These are phyloP conservation scores for Cephalotes varians DNA, from an alignment of 2,888 invertebrate genomes.

Conservation along the genomic window DNA sequence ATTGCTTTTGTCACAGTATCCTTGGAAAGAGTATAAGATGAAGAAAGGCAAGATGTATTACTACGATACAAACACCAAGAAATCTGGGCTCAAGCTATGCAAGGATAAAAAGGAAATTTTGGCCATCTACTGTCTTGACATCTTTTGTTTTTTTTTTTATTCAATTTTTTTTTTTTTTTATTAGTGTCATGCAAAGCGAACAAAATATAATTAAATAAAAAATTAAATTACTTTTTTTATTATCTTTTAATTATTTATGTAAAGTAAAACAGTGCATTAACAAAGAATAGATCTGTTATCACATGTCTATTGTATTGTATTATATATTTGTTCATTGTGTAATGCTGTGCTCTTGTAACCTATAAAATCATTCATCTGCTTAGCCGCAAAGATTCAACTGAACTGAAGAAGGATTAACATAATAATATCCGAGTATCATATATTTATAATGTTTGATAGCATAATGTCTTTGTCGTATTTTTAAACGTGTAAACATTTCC, in stretches of 20 bases:
- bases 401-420: not conserved
- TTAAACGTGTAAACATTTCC: not conserved
- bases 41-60: constrained; percentile 98
- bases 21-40: constrained; percentile 99
- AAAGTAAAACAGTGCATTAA: no score
- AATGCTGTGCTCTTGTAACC: not conserved
- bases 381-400: not conserved
- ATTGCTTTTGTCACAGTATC: constrained; percentile 93
- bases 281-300: not conserved
- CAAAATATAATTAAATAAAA: no score
- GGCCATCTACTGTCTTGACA: no score
- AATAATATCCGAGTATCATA: not conserved
- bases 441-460: not conserved
- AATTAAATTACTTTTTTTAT: no score
- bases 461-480: not conserved
- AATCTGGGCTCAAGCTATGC: no score
- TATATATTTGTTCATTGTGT: not conserved
- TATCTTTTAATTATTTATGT: no score
- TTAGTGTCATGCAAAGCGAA: no score
- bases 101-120: no score
- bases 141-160: no score
- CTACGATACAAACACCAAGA: constrained; percentile 97
- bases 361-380: not conserved
- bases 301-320: not conserved
- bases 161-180: no score